Evolutionary conservation across 2,888 invertebrate genomes (phyloP).

Genomic region (Opisthograptis luteolata): DNA sequence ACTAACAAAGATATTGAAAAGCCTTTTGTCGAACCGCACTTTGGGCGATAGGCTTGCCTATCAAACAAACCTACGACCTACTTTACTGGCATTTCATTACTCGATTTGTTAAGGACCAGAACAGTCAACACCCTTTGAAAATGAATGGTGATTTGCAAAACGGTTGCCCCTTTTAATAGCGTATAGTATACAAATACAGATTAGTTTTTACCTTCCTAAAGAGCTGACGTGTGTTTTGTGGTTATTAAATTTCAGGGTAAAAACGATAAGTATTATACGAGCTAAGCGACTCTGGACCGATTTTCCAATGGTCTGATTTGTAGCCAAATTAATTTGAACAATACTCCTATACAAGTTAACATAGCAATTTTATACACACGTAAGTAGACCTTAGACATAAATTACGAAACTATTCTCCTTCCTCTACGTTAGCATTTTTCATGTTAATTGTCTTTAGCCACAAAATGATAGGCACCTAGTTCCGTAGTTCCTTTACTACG

Average conservation of each 20-base stretch:
- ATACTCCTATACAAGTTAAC: not conserved
- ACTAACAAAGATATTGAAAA: constrained; percentile 23
- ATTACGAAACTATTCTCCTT: too few species aligned
- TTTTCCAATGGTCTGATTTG: too few species aligned
- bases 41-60: not conserved
- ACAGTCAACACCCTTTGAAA: constrained; percentile 39
- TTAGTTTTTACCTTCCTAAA: constrained; percentile 7
- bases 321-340: too few species aligned
- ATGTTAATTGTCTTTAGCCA: too few species aligned
- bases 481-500: too few species aligned
- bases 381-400: too few species aligned
- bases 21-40: constrained; percentile 14
- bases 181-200: constrained; percentile 2
- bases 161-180: constrained; percentile 9
- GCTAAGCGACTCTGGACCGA: too few species aligned
- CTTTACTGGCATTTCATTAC: constrained; percentile 34
- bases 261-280: too few species aligned
- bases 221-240: constrained; percentile 11
- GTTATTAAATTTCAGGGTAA: not conserved
- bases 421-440: too few species aligned
- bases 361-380: constrained; percentile 1
- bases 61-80: constrained; percentile 40
- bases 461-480: too few species aligned
- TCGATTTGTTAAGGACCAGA: constrained; percentile 33
- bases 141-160: constrained; percentile 54